These are phyloP conservation scores for Pocillopora grandis DNA, from an alignment of 92 coral and sea anemone species.

Conservation along the genomic window DNA sequence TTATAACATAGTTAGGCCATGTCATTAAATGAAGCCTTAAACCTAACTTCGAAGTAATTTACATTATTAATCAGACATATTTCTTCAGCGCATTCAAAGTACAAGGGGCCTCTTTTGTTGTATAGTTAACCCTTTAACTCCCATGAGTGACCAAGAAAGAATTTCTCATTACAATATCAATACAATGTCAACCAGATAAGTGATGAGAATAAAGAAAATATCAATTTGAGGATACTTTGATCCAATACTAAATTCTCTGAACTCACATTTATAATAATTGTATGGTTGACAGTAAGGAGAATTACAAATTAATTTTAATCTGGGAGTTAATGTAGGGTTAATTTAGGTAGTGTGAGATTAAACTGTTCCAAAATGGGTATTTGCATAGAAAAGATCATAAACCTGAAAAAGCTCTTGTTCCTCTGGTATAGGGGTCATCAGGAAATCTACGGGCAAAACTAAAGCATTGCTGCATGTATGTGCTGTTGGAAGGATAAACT, in stretches of 20 bases:
- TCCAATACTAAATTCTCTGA: too few relatives aligned
- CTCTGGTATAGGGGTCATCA: constrained; percentile 43
- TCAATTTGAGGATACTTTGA: too few relatives aligned
- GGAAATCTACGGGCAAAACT: constrained; percentile 44
- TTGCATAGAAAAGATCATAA: constrained; percentile 61
- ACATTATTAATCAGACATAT: not conserved
- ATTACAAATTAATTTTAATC: too few relatives aligned
- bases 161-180: too few relatives aligned
- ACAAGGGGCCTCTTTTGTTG: not conserved
- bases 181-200: too few relatives aligned
- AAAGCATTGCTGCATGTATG: constrained; percentile 65
- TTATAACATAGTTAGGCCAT: not conserved
- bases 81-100: not conserved
- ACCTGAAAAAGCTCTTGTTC: constrained; percentile 43
- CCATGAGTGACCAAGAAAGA: too few relatives aligned
- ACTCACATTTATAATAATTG: too few relatives aligned
- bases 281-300: too few relatives aligned
- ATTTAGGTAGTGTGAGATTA: constrained; percentile 7
- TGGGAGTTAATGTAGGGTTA: not conserved
- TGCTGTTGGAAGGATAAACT: constrained; percentile 50
- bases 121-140: not conserved
- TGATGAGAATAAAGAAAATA: too few relatives aligned
- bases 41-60: constrained; percentile 1
- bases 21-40: not conserved
- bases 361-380: constrained; percentile 59